phyloP scores from a whole-genome alignment of 2,797 vertebrate species.

The Serranus cabrilla region DNA sequence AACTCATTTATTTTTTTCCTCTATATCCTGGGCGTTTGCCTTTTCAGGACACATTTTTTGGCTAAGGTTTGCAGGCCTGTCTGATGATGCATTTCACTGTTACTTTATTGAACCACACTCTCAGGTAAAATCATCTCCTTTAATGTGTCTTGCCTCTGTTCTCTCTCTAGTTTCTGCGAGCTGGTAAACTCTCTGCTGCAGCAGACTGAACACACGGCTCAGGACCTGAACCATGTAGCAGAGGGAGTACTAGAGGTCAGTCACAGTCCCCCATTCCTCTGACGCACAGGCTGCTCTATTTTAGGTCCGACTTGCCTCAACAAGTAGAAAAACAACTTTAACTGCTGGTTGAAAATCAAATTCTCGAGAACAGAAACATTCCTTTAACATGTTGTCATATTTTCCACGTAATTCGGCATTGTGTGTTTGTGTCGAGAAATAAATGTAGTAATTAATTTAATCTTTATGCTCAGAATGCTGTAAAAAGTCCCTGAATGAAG shows the following conservation, averaged over 20 bases:
- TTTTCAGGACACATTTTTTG: not conserved
- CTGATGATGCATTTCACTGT: not conserved
- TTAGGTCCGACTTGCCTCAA: constrained; percentile 15
- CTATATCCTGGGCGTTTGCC: not conserved
- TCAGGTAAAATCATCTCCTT: not conserved
- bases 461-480: not conserved
- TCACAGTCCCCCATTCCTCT: not conserved
- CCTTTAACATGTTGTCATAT: not conserved
- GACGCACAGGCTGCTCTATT: constrained; percentile 12
- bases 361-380: constrained; percentile 9
- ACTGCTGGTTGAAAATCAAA: not conserved
- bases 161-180: constrained; percentile 88
- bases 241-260: constrained; percentile 90
- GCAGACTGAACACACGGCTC: constrained; percentile 66
- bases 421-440: not conserved
- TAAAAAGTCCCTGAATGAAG: constrained; percentile 7
- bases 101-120: not conserved
- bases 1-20: not conserved
- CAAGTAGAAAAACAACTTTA: constrained; percentile 15
- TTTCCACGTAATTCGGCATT: not conserved
- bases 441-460: not conserved
- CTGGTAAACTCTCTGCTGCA: constrained; percentile 89
- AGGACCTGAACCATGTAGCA: constrained; percentile 57
- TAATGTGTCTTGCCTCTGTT: constrained; percentile 6
- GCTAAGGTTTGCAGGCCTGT: not conserved